Base-by-base conservation (phyloP, 2,113 vertebrate genomes). In the Piaya cayana region DNA sequence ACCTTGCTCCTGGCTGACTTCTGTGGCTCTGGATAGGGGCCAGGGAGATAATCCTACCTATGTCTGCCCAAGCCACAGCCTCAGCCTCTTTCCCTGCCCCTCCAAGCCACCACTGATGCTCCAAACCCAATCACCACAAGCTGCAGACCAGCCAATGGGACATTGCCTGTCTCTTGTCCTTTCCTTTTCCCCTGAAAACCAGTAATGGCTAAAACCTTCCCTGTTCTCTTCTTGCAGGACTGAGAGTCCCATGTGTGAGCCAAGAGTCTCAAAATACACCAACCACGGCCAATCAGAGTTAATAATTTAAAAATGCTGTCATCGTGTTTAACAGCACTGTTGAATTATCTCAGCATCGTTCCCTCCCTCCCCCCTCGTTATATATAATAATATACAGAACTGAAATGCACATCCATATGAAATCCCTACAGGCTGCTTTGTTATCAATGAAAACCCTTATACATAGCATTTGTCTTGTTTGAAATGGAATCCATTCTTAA, bases 331-430 rank as follows among this genome's bases (percentile, higher is more conserved):
- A 95, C 97, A 98, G 97, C 96, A 97, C 95, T 96, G 96, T 97
- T 97, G 96, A 97, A 93, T 94, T 91, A 84, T 97, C 97, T 98
- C 94, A 96, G 95, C 95, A 96, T 97, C 89, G 71, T 95, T 97
- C 95, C 97, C 96, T 92, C 90, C 90, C 94, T 95, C 96, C 97
- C 97, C 94, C 97, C 97, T 97, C 11, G n/a, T 97, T 97, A 98
- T 97, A 98, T 88, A 96, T 97, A 96, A 97, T 96, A 98, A 97
- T 97, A 97, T 98, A 98, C 97, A 98, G 97, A 98, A 98, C 97
- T 98, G 96, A 98, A 98, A 98, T 97, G 97, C 97, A 98, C 98
- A 98, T 97, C 97, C 96, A 94, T 97, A 97, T 94, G 97, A 96
- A 98, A 97, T 93, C 96, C 95, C 97, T 97, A 97, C 82, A 94